Percentiles rank a stretch among this genome's conserved stretches.
Evolutionary conservation across 2,888 invertebrate genomes (phyloP).

Genomic region (Acronicta alni): DNA sequence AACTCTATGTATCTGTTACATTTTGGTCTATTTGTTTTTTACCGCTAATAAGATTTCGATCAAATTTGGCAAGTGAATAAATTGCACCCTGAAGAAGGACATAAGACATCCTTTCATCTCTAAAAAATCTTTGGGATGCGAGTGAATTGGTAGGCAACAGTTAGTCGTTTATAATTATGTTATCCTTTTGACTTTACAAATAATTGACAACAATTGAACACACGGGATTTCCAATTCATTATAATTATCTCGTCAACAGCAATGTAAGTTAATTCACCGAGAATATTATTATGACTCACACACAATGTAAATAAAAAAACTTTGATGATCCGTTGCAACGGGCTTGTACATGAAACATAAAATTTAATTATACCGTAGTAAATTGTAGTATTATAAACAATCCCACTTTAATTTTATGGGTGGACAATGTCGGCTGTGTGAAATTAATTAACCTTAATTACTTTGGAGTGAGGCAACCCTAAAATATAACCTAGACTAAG

Average conservation of each 20-base stretch:
- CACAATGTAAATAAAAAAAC: conserved; percentile 42
- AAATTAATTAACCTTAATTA: conserved; percentile 18
- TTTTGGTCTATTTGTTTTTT: too few relatives aligned
- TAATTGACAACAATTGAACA: background rate
- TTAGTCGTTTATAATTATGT: too few relatives aligned
- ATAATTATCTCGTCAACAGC: conserved; percentile 41
- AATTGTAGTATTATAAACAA: conserved; percentile 28
- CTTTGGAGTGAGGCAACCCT: conserved; percentile 6
- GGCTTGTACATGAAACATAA: conserved; percentile 10
- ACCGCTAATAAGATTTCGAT: too few relatives aligned
- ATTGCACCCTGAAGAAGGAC: too few relatives aligned
- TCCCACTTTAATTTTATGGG: conserved; percentile 10
- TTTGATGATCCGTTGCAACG: conserved; percentile 22
- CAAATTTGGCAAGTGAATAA: too few relatives aligned
- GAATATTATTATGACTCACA: conserved; percentile 40
- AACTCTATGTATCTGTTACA: too few relatives aligned
- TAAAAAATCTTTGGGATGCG: too few relatives aligned
- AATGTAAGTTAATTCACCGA: conserved; percentile 43
- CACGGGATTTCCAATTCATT: conserved; percentile 24
- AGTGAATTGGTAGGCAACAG: too few relatives aligned
- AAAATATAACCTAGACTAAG: conserved; percentile 8
- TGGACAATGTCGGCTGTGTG: conserved; percentile 7
- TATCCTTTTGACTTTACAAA: background rate
- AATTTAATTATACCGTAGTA: conserved; percentile 11
- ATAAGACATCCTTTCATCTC: too few relatives aligned